phyloP scores from a whole-genome alignment of 2,113 vertebrate genomes.

The Aepyceros melampus region DNA sequence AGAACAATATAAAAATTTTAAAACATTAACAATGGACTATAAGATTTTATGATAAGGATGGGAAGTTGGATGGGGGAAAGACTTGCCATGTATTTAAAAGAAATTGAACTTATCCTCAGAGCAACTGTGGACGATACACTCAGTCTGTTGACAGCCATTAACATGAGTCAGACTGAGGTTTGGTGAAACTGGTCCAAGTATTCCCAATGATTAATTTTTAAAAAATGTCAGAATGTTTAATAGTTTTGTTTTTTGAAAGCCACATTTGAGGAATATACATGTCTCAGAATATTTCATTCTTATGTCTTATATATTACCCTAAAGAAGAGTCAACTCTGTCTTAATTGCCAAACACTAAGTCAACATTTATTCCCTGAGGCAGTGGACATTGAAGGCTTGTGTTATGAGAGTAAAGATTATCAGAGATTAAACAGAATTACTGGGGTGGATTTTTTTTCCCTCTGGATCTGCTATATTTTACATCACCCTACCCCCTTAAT shows the following conservation, averaged over 20 bases:
- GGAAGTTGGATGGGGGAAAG: not conserved
- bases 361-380: not conserved
- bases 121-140: not conserved
- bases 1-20: not conserved
- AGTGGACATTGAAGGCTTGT: not conserved
- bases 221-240: not conserved
- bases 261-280: not conserved
- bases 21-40: not conserved
- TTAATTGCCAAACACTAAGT: not conserved
- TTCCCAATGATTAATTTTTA: not conserved
- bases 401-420: not conserved
- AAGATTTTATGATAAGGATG: constrained; percentile 1
- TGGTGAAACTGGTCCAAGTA: not conserved
- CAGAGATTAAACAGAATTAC: not conserved
- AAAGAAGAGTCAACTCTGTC: not conserved
- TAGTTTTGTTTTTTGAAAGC: not conserved
- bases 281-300: not conserved
- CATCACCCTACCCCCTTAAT: not conserved
- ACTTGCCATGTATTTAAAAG: not conserved
- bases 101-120: not conserved
- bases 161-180: constrained; percentile 6
- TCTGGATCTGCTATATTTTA: not conserved
- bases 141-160: not conserved
- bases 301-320: not conserved
- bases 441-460: not conserved